A percentile compares a stretch with the other conserved stretches of the same genome.
Evolutionary conservation across 2,113 vertebrate genomes (phyloP).

Genomic region (Cynopterus brachyotis): DNA sequence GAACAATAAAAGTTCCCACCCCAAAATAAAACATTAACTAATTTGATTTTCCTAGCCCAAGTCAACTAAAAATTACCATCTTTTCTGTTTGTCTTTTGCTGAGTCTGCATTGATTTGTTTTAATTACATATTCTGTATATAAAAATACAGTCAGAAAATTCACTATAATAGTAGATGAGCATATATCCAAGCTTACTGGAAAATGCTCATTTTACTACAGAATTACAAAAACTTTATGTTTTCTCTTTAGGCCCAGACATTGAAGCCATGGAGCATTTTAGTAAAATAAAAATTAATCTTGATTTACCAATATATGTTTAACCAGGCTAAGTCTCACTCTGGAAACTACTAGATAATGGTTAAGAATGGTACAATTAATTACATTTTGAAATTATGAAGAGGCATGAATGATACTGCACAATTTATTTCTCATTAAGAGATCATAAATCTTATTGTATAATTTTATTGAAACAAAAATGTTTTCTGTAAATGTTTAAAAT

Average conservation of each 20-base stretch:
- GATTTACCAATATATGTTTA: not conserved
- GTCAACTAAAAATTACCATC: not conserved
- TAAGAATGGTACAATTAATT: not conserved
- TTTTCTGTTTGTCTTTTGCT: not conserved
- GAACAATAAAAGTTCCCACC: not conserved
- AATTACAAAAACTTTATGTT: not conserved
- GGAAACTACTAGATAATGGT: not conserved
- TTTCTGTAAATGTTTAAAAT: slow-evolving; percentile 25
- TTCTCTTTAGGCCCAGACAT: not conserved
- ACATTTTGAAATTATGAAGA: not conserved
- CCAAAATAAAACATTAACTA: not conserved
- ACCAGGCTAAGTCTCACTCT: not conserved
- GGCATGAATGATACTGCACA: not conserved
- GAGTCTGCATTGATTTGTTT: not conserved
- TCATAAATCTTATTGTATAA: not conserved
- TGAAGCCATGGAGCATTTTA: not conserved
- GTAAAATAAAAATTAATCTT: not conserved
- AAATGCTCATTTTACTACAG: not conserved
- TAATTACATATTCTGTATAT: not conserved
- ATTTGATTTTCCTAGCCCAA: not conserved
- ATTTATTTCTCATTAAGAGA: not conserved
- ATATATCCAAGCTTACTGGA: not conserved
- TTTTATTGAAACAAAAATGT: not conserved
- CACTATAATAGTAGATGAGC: not conserved
- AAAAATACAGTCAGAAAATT: not conserved